Conservation (phyloP, 2,113 vertebrate species). For the Pseudorectes ferrugineus region DNA sequence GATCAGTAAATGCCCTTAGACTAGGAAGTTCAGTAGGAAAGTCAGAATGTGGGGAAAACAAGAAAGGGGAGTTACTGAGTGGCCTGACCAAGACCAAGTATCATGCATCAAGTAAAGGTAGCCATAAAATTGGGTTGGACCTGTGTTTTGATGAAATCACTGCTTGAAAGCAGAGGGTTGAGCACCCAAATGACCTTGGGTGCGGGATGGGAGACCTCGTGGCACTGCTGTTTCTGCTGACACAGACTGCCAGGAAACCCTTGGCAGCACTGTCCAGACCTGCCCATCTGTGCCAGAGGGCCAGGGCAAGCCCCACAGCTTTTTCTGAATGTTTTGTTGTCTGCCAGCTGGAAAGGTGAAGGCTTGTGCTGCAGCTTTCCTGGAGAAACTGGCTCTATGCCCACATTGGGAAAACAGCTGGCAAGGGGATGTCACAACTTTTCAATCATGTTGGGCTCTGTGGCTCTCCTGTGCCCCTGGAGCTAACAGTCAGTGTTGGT, state of each 20-base stretch:
- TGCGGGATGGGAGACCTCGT: not conserved
- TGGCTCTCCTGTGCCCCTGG: not conserved
- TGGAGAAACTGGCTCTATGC: not conserved
- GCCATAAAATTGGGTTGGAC: not conserved
- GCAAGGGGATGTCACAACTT: not conserved
- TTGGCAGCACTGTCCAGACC: not conserved
- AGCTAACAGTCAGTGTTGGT: not conserved
- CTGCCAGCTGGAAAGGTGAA: not conserved
- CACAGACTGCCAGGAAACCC: not conserved
- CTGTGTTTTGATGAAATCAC: not conserved
- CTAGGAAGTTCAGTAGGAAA: not conserved
- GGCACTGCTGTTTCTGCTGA: not conserved
- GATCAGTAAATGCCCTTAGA: not conserved
- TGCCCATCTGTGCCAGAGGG: not conserved
- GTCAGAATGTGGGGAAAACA: not conserved
- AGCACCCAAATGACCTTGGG: not conserved
- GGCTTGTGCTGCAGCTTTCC: not conserved
- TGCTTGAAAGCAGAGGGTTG: not conserved
- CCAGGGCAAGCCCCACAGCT: not conserved
- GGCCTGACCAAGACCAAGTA: not conserved
- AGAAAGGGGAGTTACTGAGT: not conserved
- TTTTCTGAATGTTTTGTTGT: not conserved
- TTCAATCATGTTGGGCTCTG: not conserved
- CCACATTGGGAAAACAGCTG: rapidly evolving
- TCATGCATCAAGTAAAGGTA: not conserved